Conservation (phyloP, 2,888 invertebrate genomes). For the Lampropteryx suffumata region DNA sequence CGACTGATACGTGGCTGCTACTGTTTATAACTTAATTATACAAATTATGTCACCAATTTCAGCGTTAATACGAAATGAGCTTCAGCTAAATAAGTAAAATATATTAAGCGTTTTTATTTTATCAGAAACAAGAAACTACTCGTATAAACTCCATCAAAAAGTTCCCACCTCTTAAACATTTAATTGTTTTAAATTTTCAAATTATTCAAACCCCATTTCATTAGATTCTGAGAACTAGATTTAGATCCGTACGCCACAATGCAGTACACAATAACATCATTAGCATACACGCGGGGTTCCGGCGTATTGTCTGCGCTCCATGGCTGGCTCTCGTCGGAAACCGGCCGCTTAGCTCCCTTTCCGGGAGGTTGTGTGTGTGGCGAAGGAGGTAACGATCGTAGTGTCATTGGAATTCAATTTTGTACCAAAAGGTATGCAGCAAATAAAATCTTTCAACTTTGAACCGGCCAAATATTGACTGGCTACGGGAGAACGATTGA, state of each 20-base stretch:
- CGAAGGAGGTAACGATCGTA: neutral
- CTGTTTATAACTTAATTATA: constrained; percentile 20
- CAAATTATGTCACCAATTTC: constrained; percentile 10
- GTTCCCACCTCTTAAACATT: too few species aligned
- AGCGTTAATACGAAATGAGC: neutral
- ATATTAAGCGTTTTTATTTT: neutral
- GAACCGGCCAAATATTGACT: too few species aligned
- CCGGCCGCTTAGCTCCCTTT: constrained; percentile 25
- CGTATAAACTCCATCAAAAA: neutral
- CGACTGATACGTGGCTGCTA: constrained; percentile 26
- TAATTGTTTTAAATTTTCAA: too few species aligned
- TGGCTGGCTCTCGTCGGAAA: constrained; percentile 25
- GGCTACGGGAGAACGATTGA: too few species aligned
- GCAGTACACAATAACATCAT: constrained; percentile 33
- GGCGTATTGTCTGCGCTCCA: constrained; percentile 21
- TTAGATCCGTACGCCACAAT: constrained; percentile 8
- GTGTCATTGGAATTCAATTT: neutral
- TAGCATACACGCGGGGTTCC: constrained; percentile 28
- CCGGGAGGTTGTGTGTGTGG: constrained; percentile 13
- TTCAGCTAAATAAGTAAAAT: neutral
- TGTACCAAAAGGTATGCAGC: too few species aligned
- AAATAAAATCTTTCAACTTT: too few species aligned
- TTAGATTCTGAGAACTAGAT: too few species aligned
- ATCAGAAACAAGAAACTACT: neutral
- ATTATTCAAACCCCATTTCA: too few species aligned